A percentile compares a stretch with the other conserved stretches of the same genome.
phyloP scores from a whole-genome alignment of 2,797 vertebrate species.

The Mallotus villosus region DNA sequence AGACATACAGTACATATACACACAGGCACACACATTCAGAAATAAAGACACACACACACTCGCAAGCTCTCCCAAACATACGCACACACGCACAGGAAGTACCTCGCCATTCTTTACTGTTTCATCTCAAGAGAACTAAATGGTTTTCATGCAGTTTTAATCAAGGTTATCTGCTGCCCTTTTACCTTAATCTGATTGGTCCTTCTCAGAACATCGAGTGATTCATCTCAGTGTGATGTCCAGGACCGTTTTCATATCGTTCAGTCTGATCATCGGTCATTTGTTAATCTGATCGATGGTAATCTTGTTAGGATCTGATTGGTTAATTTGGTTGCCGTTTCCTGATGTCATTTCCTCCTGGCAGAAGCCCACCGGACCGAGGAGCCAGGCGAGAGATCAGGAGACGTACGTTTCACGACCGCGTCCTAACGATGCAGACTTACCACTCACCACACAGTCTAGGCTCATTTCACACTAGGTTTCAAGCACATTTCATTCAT shows the following conservation, averaged over 20 bases:
- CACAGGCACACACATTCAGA: too few species aligned
- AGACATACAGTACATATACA: too few species aligned
- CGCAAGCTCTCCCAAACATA: not conserved
- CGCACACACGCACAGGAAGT: not conserved
- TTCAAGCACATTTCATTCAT: too few species aligned
- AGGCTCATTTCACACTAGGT: too few species aligned
- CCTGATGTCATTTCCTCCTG: constrained; percentile 11
- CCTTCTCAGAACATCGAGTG: too few species aligned
- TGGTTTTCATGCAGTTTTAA: too few species aligned
- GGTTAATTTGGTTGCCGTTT: not conserved
- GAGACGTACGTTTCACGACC: constrained; percentile 48
- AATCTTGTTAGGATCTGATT: not conserved
- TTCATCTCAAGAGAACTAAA: not conserved
- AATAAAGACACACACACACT: too few species aligned
- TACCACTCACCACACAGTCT: too few species aligned
- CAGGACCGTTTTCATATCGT: not conserved
- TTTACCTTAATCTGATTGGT: not conserved
- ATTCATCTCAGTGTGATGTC: too few species aligned
- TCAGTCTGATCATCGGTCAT: not conserved
- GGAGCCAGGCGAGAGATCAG: constrained; percentile 48
- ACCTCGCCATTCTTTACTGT: not conserved
- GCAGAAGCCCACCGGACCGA: constrained; percentile 55
- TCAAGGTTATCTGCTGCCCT: too few species aligned
- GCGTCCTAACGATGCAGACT: too few species aligned
- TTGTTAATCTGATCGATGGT: constrained; percentile 4